phyloP scores from a whole-genome alignment of 2,888 invertebrate species.

The Belgica antarctica region DNA sequence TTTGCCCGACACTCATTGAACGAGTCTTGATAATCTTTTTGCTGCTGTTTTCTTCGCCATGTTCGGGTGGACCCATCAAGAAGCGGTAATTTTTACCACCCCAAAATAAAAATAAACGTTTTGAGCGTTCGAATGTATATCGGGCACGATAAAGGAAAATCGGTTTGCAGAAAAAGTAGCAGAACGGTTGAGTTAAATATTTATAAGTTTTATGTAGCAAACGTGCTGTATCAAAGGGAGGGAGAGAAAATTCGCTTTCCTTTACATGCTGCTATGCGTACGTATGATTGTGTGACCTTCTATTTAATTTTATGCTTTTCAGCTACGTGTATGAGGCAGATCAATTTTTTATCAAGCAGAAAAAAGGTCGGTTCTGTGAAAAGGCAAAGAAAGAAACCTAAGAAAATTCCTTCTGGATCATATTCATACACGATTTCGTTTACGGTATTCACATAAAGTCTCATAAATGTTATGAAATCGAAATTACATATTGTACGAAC shows the following conservation, averaged over 20 bases:
- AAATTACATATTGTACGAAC: conserved; percentile 37
- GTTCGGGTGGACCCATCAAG: conserved; percentile 22
- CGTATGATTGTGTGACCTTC: conserved; percentile 41
- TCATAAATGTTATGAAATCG: conserved; percentile 40
- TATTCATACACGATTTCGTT: conserved; percentile 25
- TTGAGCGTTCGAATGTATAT: conserved; percentile 34
- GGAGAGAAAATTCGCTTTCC: neutral
- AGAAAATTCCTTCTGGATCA: conserved; percentile 17
- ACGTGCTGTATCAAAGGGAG: conserved; percentile 37
- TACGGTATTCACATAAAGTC: conserved; percentile 37
- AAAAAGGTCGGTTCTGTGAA: conserved; percentile 26
- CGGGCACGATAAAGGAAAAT: conserved; percentile 37
- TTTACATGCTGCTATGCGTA: conserved; percentile 17
- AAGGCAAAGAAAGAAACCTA: neutral
- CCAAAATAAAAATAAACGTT: conserved; percentile 37
- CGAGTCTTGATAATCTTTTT: conserved; percentile 10
- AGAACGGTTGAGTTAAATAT: conserved; percentile 37
- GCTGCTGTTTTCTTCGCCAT: neutral
- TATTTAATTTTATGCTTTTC: conserved; percentile 39
- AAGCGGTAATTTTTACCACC: conserved; percentile 17
- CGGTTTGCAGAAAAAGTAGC: conserved; percentile 9
- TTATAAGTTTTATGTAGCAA: conserved; percentile 38
- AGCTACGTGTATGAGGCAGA: conserved; percentile 32
- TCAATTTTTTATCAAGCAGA: conserved; percentile 41
- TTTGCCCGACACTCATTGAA: too few species aligned